Evolutionary conservation across 2,113 vertebrate genomes (phyloP).

Genomic region (Leucosticte australis): DNA sequence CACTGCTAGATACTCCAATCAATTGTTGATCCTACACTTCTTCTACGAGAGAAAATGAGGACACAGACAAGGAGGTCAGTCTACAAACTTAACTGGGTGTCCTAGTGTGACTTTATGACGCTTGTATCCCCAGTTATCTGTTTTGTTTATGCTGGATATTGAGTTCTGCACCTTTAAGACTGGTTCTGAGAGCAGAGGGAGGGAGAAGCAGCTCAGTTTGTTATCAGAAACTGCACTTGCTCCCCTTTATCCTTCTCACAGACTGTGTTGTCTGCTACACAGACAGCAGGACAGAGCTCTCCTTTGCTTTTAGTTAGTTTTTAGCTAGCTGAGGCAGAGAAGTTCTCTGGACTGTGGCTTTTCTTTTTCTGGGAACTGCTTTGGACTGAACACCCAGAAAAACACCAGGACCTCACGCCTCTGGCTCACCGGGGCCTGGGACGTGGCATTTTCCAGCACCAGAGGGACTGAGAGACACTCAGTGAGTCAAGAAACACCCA

Average conservation of each 20-base stretch:
- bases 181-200: fast-evolving
- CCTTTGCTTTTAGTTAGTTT: background rate
- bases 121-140: no score
- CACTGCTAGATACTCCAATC: background rate
- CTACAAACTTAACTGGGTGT: background rate
- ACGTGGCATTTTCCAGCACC: fast-evolving
- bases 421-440: fast-evolving
- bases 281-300: background rate
- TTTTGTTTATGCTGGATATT: background rate
- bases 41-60: background rate
- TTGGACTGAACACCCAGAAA: background rate
- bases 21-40: background rate
- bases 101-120: background rate
- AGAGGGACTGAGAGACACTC: background rate
- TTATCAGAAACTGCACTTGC: background rate
- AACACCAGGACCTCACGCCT: fast-evolving
- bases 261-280: background rate
- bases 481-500: background rate
- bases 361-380: background rate
- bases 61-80: background rate
- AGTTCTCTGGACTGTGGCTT: background rate
- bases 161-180: background rate
- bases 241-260: fast-evolving
- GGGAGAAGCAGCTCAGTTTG: fast-evolving
- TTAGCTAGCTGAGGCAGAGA: background rate